A percentile compares a stretch with the other conserved stretches of the same genome.
Conservation (phyloP, 1,140 invertebrate species). For the Leptopilina boulardi region DNA sequence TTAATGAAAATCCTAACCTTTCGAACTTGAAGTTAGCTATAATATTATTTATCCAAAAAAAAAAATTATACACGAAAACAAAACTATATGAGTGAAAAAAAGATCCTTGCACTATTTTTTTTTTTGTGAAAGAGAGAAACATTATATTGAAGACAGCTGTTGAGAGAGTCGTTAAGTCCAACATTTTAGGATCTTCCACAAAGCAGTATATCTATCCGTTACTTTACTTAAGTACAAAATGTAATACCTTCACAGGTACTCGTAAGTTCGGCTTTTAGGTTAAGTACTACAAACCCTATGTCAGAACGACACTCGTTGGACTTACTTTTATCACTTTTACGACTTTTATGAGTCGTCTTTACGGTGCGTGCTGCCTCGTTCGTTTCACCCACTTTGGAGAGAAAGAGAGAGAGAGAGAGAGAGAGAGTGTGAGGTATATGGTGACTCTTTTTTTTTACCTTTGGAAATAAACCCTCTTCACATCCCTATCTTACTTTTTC, state of each 20-base stretch:
- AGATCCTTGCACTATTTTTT: conserved; percentile 43
- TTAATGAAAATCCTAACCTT: too few relatives aligned
- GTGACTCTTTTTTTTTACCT: conserved; percentile 35
- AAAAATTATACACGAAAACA: too few relatives aligned
- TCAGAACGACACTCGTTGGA: conserved; percentile 19
- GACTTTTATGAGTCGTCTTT: conserved; percentile 64
- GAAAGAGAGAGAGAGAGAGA: background rate
- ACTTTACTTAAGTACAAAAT: conserved; percentile 19
- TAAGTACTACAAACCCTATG: conserved; percentile 10
- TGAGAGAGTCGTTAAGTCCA: conserved; percentile 19
- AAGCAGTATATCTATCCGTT: background rate
- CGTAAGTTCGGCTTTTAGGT: conserved; percentile 28
- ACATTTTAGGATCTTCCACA: background rate
- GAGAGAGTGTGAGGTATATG: background rate
- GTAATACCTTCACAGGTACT: conserved; percentile 3
- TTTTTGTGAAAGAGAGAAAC: too few relatives aligned
- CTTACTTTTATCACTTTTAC: conserved; percentile 65
- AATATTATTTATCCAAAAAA: too few relatives aligned
- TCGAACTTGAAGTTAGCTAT: too few relatives aligned
- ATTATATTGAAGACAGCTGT: background rate
- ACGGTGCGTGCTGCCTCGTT: conserved; percentile 43
- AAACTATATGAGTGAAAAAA: conserved; percentile 29
- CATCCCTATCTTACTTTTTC: too few relatives aligned
- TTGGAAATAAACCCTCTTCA: conserved; percentile 25
- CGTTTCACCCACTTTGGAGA: background rate